Evolutionary conservation across 2,888 invertebrate genomes (phyloP), one percentile per base, ranked within the genome.

Genomic region (Spisula solida): DNA sequence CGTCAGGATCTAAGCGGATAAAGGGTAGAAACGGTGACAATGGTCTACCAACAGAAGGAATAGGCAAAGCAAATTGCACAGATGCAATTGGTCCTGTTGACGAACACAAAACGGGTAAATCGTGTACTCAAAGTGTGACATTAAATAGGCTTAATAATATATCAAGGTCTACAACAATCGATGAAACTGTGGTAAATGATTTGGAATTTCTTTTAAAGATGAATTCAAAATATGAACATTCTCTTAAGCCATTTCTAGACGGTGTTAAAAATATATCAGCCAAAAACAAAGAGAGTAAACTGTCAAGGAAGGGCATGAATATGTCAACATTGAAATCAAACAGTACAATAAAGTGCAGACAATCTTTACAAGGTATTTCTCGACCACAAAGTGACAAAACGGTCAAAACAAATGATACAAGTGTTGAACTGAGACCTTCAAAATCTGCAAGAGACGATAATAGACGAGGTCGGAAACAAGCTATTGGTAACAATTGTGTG

Each of bases 361-460:
- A 81, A n/a, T 81, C 31, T 0, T 56, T 29, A 6, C 51, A 31
- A 29, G 20, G 20, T 4, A 25, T 75, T 8, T 1, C 60, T n/a
- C n/a, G 87, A 51, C 34, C 87, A 14, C 41, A 82, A 20, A 87
- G 87, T 41, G 87, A 48, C 16, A 55, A 12, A 10, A 82, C 56
- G 51, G 25, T 8, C 25, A 20, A 34, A 14, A 78, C 31, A 12
- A 78, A 48, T n/a, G 20, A 29, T 20, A 66, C 47, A 1, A 66
- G 47, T 25, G 41, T 84, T 56, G 41, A 29, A 12, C 31, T 60
- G 5, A 78, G 88, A 20, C n/a, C 87, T 10, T 88, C 90, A 12
- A 86, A 81, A 25, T 90, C 90, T 1, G 88, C 88, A 10, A 34
- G 78, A 51, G 87, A 87, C 47, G 88, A 90, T 25, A n/a, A 5